These are phyloP conservation scores for Riparia riparia DNA, from an alignment of 2,113 vertebrate species.

Conservation along the genomic window DNA sequence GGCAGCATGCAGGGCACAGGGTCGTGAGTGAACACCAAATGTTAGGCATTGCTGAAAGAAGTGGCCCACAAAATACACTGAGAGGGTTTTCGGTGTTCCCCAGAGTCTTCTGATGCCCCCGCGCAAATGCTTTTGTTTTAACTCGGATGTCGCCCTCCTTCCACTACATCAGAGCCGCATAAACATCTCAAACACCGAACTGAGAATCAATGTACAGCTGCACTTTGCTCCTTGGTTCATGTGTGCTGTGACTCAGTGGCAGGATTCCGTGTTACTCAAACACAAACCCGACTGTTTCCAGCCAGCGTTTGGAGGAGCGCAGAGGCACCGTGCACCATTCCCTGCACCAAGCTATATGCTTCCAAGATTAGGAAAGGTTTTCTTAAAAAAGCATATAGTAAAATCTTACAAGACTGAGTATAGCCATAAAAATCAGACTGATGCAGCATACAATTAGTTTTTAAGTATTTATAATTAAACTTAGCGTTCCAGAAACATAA, in stretches of 20 bases:
- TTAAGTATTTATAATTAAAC: neutral
- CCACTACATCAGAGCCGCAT: neutral
- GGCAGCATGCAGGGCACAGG: slow-evolving; percentile 29
- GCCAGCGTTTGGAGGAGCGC: neutral
- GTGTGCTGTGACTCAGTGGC: neutral
- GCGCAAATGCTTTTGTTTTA: neutral
- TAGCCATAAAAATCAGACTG: neutral
- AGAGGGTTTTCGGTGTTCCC: neutral
- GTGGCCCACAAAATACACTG: neutral
- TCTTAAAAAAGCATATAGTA: neutral
- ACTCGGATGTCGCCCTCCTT: neutral
- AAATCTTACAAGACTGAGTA: neutral
- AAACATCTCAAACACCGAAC: neutral
- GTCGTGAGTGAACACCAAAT: neutral
- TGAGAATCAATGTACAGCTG: neutral
- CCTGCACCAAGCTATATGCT: neutral
- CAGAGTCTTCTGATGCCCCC: neutral
- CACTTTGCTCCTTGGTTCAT: slow-evolving; percentile 9
- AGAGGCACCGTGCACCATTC: neutral
- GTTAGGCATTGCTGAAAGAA: neutral
- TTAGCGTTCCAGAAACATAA: neutral
- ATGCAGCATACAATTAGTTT: neutral
- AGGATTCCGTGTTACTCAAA: neutral
- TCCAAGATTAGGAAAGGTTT: neutral
- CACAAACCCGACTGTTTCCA: neutral